Base-by-base conservation (phyloP, 2,113 vertebrate genomes). In the Dissostichus mawsoni region DNA sequence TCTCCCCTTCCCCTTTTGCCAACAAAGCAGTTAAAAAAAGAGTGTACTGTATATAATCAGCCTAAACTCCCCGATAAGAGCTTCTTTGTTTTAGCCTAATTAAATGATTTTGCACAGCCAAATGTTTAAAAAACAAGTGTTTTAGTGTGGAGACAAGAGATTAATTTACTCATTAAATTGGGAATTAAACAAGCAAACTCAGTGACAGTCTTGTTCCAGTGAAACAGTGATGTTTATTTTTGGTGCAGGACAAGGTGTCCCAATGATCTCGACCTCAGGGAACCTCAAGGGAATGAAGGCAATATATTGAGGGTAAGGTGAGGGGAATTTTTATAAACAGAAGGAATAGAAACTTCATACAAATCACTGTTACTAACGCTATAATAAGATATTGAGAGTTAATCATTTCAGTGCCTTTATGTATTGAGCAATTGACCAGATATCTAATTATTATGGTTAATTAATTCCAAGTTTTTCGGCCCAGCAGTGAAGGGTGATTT, bases 1-100 rank as follows among this genome's bases (percentile, higher is more conserved):
- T 78, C 61, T 63, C 11, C 74, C 50, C 69, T 88, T 65, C 74
- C 69, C n/a, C 57, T 82, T 75, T 77, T 77, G 77, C 81, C 20
- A 74, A 55, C 74, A 11, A 55, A 75, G 70, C 78, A 75, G 29
- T 61, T 53, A 73, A 66, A 69, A 58, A 76, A 52, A 6, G 18
- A 41, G 6, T 41, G 36, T 5, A 51, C 62, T 10, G 14, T 48
- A 53, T 29, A 53, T 66, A 81, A 23, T 61, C 44, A 68, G 14
- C 17, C 58, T 12, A 48, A 57, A 29, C 11, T 76, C 51, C 68
- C 52, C 50, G 23, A 63, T 53, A 45, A 77, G 48, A 57, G 16
- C 13, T 20, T 62, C 48, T 67, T 79, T 84, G 59, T 74, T 66
- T 74, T 70, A 83, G 58, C 63, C 61, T 68, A 80, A 65, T 69